Base-by-base conservation (phyloP, 2,888 invertebrate genomes). In the Crematogaster levior region DNA sequence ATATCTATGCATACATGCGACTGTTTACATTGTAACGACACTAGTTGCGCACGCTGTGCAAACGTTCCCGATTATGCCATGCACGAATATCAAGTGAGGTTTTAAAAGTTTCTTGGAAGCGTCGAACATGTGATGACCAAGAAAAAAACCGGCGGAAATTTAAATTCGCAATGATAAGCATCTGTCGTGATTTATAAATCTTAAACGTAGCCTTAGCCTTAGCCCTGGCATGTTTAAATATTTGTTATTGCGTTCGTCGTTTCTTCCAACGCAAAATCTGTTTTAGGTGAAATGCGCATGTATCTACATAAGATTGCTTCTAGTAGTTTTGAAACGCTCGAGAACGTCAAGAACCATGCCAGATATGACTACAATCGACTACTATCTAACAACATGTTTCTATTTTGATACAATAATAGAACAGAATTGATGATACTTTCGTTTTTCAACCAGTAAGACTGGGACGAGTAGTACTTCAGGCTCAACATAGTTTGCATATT, bases 21-120 rank as follows among this genome's bases (percentile, higher is more conserved):
- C 58, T 80, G 61, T 80, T 80, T 80, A 60, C 80, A 74, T 51
- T 73, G 60, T 37, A 80, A 74, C 61, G 74, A 60, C 80, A 73
- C 74, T 61, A 48, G 80, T 73, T 80, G 73, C 73, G 61, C 60
- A 21, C 48, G 48, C 80, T 73, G 37, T 61, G 51, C 60, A 80
- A 80, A 73, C 48, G 21, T 74, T 72, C 24, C 37, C 27, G 79
- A 80, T 72, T 80, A 73, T 40, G n/a, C 37, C n/a, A 24, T 73
- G 27, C 61, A 74, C 34, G 60, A 61, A 40, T 73, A 74, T 73
- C 37, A 61, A 60, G 27, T n/a, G 34, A 40, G 34, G 18, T 51
- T 74, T 48, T 60, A 48, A 51, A 51, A 74, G 48, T 51, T 80
- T 73, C 80, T 80, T 12, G 21, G 30, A 80, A 74, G 18, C 27